Conservation (phyloP, 1,140 invertebrate genomes). For the Dendrolimus kikuchii region DNA sequence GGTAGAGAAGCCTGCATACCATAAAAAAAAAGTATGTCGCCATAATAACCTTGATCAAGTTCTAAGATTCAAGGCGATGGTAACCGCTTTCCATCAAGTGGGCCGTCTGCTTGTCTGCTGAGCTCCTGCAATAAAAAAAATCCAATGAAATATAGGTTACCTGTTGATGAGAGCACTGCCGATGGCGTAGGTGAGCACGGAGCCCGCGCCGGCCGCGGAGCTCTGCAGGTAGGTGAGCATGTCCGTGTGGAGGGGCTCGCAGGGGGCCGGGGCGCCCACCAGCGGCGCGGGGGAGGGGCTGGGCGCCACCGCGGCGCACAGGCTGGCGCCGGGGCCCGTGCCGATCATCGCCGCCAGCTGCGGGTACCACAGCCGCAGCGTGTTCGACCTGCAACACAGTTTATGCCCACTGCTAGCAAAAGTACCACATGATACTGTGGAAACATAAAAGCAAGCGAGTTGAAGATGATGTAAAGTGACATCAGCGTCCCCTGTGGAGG, state of each 20-base stretch:
- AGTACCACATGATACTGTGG: neutral
- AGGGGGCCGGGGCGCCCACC: constrained; percentile 11
- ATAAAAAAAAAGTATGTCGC: no score
- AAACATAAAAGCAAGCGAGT: no score
- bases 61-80: no score
- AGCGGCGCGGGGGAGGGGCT: neutral
- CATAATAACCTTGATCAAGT: no score
- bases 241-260: constrained; percentile 47
- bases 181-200: constrained; percentile 66
- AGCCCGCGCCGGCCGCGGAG: constrained; percentile 67
- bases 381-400: constrained; percentile 55
- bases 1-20: no score
- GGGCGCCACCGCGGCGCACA: constrained; percentile 48
- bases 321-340: constrained; percentile 24
- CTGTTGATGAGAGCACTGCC: constrained; percentile 49
- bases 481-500: no score
- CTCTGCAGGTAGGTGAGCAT: constrained; percentile 73
- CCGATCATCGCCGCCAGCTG: constrained; percentile 74
- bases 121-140: no score
- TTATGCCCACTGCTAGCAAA: neutral
- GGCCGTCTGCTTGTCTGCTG: no score
- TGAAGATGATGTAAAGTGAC: no score
- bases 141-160: neutral
- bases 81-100: no score
- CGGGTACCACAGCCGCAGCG: constrained; percentile 75